Percentiles rank a stretch among this genome's conserved stretches.
Conservation (phyloP, 2,888 invertebrate species). For the Slavum lentiscoides region DNA sequence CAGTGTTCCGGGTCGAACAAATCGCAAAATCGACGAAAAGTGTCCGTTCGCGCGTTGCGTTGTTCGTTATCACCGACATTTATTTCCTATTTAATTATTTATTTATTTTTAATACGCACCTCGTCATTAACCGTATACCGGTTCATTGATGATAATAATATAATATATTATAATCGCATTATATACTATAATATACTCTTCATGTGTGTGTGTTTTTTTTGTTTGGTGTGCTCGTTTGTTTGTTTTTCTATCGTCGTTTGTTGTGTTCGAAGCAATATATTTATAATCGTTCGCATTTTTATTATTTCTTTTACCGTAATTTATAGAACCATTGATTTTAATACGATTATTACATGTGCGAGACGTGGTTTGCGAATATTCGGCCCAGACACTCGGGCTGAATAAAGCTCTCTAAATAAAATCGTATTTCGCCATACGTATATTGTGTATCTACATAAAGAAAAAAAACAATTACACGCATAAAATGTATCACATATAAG, state of each 20-base stretch:
- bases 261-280: neutral
- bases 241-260: too few relatives aligned
- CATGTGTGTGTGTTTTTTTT: neutral
- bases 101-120: neutral
- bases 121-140: neutral
- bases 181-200: neutral
- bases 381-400: slow-evolving; percentile 28
- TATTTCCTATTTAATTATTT: neutral
- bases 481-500: slow-evolving; percentile 30
- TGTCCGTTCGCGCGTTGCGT: neutral
- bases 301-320: neutral
- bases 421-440: slow-evolving; percentile 1
- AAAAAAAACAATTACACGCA: slow-evolving; percentile 10
- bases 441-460: neutral
- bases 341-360: neutral
- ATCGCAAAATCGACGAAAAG: slow-evolving; percentile 20
- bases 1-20: slow-evolving; percentile 40
- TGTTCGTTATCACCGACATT: neutral
- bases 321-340: neutral
- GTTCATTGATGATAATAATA: too few relatives aligned
- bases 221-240: neutral
- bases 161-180: too few relatives aligned
- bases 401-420: slow-evolving; percentile 28
- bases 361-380: slow-evolving; percentile 31
- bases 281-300: neutral